Percentiles rank a stretch among this genome's conserved stretches.
phyloP scores from a whole-genome alignment of 1,140 invertebrate genomes.

The Drosophila trapezifrons region DNA sequence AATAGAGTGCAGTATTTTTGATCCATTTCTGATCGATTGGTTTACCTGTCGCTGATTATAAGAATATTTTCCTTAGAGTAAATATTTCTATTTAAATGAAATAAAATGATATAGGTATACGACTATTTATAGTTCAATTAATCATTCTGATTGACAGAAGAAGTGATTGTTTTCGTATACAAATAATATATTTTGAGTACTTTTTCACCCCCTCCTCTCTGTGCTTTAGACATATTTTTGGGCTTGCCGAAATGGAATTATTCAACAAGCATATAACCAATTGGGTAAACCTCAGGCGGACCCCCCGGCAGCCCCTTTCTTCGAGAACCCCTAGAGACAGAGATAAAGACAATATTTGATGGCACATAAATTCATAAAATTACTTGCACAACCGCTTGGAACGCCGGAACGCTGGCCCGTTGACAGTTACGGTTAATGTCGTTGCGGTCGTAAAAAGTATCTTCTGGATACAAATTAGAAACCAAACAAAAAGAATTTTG shows the following conservation, averaged over 20 bases:
- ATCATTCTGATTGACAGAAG: constrained; percentile 11
- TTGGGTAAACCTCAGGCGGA: constrained; percentile 13
- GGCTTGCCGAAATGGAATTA: constrained; percentile 34
- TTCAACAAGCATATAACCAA: constrained; percentile 12
- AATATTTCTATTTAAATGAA: not conserved
- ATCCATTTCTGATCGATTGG: not conserved
- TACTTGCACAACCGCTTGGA: constrained; percentile 22
- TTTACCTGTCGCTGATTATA: not conserved
- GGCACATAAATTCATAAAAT: constrained; percentile 58
- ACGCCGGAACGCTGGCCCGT: constrained; percentile 21
- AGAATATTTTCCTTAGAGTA: not conserved
- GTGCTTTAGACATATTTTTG: constrained; percentile 13
- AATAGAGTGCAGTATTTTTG: not conserved
- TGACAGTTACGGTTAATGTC: constrained; percentile 79
- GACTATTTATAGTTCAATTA: constrained; percentile 5
- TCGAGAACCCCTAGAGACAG: constrained; percentile 36
- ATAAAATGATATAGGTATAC: not conserved
- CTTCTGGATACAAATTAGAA: constrained; percentile 48
- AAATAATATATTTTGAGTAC: constrained; percentile 10
- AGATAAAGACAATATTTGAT: constrained; percentile 71
- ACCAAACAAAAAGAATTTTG: constrained; percentile 41
- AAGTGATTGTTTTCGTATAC: constrained; percentile 4
- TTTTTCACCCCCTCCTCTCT: not conserved
- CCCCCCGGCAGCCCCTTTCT: not conserved
- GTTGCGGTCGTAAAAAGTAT: constrained; percentile 63